Evolutionary conservation across 2,113 vertebrate species (phyloP), one percentile per base, ranked within the genome.

Genomic region (Mionectes macconnelli): DNA sequence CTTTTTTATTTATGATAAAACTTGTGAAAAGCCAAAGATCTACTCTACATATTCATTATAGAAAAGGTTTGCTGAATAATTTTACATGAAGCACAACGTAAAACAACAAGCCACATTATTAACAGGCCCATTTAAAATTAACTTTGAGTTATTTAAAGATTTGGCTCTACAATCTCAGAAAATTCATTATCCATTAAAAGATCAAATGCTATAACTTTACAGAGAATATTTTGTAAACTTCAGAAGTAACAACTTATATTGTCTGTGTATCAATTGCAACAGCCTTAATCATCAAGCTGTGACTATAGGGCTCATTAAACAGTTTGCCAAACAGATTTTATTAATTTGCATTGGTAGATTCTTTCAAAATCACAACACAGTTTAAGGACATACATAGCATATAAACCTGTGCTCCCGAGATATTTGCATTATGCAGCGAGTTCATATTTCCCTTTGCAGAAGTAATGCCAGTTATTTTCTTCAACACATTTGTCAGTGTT

Each of bases 1-100:
- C 56, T 91, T 87, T 89, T 89, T 28, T 72, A 91, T 87, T 94
- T 67, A 73, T 83, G 20, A 79, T 74, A 84, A 95, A 27, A 84
- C 22, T 16, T 53, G 20, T 76, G 82, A 83, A 10, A 59, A 87
- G 37, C 37, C 80, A 42, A 66, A 92, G 23, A 64, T 72, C 68
- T 81, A 56, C 79, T 69, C 83, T 52, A 84, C 47, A 73, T 87
- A 90, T 85, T 93, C 57, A 89, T 90, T 87, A 73, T 33, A 72
- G 44, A 69, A 89, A 91, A 84, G 22, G 49, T 72, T 75, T 90
- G 33, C 50, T 89, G 86, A 95, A 90, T 95, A 75, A 93, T 92
- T 95, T 73, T 68, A 85, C 68, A 76, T 24, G 45, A 85, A 93
- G 55, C 22, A 70, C 27, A 62, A 52, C 1, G 2, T 80, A 74